phyloP scores from a whole-genome alignment of 2,888 invertebrate species.

The Morinoia aosen region DNA sequence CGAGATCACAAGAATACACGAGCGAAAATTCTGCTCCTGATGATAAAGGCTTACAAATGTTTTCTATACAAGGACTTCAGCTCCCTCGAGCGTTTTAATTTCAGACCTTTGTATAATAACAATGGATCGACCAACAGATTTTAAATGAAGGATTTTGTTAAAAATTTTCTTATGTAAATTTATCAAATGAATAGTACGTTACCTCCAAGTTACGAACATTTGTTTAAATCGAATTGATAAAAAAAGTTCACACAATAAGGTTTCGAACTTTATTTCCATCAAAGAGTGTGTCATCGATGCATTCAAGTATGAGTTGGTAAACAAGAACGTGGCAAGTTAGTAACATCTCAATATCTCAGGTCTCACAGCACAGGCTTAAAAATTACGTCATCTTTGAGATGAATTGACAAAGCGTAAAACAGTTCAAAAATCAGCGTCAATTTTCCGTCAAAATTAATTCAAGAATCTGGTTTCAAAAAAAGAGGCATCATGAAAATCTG shows the following conservation, averaged over 20 bases:
- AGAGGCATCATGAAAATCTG: too few relatives aligned
- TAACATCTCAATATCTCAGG: too few relatives aligned
- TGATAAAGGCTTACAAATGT: neutral
- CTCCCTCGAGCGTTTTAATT: neutral
- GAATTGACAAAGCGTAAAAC: too few relatives aligned
- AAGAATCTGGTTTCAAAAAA: neutral
- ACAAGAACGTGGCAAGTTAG: too few relatives aligned
- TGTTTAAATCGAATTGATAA: neutral
- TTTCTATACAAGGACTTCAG: neutral
- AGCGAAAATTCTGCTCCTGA: neutral
- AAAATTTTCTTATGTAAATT: neutral
- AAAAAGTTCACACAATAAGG: neutral
- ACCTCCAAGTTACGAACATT: neutral
- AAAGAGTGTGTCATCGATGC: neutral
- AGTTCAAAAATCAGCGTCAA: neutral
- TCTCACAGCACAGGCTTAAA: too few relatives aligned
- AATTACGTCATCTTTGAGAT: too few relatives aligned
- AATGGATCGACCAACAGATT: neutral
- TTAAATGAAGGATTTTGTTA: neutral
- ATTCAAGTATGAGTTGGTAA: too few relatives aligned
- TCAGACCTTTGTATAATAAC: neutral
- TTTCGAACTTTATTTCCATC: neutral
- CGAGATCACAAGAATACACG: neutral
- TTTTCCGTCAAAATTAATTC: neutral
- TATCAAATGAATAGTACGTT: neutral